These are phyloP conservation scores for Pseudolycoriella hygida DNA, from an alignment of 2,888 invertebrate species.

Conservation along the genomic window DNA sequence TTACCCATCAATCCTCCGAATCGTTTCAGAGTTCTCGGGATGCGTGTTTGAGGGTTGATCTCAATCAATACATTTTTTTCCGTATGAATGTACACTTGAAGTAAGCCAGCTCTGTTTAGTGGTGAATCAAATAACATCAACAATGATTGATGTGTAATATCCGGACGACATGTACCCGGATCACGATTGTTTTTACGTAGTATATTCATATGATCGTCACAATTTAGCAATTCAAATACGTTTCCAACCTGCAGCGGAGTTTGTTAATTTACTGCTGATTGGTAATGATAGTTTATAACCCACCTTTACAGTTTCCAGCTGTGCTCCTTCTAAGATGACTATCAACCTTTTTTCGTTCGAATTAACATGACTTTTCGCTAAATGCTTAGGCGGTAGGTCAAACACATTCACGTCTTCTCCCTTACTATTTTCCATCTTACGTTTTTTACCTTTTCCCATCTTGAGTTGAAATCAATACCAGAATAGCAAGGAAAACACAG, in stretches of 20 bases:
- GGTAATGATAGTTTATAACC: slow-evolving; percentile 8
- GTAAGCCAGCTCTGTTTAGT: slow-evolving; percentile 79
- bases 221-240: slow-evolving; percentile 78
- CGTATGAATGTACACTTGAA: slow-evolving; percentile 91
- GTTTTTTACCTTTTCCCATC: slow-evolving; percentile 22
- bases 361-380: slow-evolving; percentile 57
- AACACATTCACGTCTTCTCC: slow-evolving; percentile 54
- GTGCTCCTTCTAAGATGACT: slow-evolving; percentile 83
- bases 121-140: slow-evolving; percentile 97
- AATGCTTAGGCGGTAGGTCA: slow-evolving; percentile 60
- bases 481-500: too few species aligned
- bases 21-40: slow-evolving; percentile 91
- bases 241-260: slow-evolving; percentile 53
- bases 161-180: slow-evolving; percentile 79
- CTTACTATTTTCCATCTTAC: slow-evolving; percentile 28
- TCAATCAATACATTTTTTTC: slow-evolving; percentile 86
- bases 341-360: slow-evolving; percentile 82
- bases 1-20: slow-evolving; percentile 93
- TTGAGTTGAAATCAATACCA: not conserved
- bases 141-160: slow-evolving; percentile 94
- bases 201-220: slow-evolving; percentile 78
- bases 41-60: slow-evolving; percentile 91
- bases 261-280: not conserved
- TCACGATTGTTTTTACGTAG: slow-evolving; percentile 75
- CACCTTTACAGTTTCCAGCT: slow-evolving; percentile 92